Evolutionary conservation across 2,113 vertebrate genomes (phyloP).

Genomic region (Burhinus bistriatus): DNA sequence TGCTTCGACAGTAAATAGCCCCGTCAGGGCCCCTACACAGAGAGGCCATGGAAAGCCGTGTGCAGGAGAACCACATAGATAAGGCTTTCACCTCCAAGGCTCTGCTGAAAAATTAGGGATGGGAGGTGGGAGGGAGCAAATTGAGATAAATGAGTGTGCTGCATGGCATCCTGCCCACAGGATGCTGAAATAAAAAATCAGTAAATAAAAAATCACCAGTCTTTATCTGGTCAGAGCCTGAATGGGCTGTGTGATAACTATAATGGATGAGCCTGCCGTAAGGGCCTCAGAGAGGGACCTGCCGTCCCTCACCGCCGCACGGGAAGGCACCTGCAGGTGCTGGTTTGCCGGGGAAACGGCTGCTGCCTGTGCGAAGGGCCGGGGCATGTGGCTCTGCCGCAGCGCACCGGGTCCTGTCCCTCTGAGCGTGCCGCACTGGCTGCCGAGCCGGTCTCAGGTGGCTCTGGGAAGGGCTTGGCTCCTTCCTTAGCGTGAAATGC

Average conservation of each 20-base stretch:
- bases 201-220: conserved; percentile 58
- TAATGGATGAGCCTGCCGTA: conserved; percentile 15
- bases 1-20: background rate
- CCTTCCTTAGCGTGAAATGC: background rate
- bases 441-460: background rate
- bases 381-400: background rate
- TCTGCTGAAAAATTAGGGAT: conserved; percentile 48
- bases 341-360: background rate
- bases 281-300: background rate
- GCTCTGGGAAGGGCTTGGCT: background rate
- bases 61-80: background rate
- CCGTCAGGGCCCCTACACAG: background rate
- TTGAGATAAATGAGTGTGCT: conserved; percentile 66
- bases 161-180: conserved; percentile 21
- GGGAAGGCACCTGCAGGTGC: background rate
- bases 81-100: conserved; percentile 54
- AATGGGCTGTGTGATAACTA: conserved; percentile 28
- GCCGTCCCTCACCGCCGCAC: background rate
- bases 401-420: fast-evolving
- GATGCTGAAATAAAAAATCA: conserved; percentile 36
- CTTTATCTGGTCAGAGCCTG: conserved; percentile 59
- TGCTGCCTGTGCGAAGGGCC: fast-evolving
- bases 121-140: conserved; percentile 54
- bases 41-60: background rate
- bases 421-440: fast-evolving